Evolutionary conservation across 2,113 vertebrate genomes (phyloP).

Genomic region (Dunckerocampus dactyliophorus): DNA sequence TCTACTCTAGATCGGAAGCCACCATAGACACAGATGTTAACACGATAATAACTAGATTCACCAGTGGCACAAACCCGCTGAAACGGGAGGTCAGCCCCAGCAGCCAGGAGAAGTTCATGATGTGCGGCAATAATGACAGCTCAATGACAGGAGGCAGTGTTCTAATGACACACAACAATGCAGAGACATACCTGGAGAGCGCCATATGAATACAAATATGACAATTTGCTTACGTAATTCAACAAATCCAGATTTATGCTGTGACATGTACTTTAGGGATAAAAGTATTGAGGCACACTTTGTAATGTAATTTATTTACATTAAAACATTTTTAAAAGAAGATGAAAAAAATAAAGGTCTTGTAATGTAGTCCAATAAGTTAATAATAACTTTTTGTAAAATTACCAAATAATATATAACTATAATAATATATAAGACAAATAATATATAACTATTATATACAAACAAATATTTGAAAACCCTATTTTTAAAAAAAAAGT

Average conservation of each 20-base stretch:
- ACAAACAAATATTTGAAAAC: no score
- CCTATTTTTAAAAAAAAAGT: not conserved
- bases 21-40: conserved; percentile 24
- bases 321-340: no score
- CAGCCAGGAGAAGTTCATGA: conserved; percentile 20
- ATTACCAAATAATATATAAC: no score
- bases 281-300: no score
- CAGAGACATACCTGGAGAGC: conserved; percentile 29
- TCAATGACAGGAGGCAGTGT: conserved; percentile 12
- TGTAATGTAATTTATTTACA: no score
- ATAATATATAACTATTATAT: no score
- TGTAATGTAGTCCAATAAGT: no score
- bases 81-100: conserved; percentile 27
- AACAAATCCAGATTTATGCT: not conserved
- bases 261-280: no score
- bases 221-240: not conserved
- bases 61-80: conserved; percentile 46
- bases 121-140: not conserved
- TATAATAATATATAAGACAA: no score
- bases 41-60: conserved; percentile 65
- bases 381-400: no score
- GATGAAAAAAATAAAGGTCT: no score
- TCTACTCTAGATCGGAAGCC: conserved; percentile 32
- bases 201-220: conserved; percentile 2
- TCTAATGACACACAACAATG: conserved; percentile 8